Base-by-base conservation (phyloP, 2,797 vertebrate genomes). In the Sebastes ruberrimus region DNA sequence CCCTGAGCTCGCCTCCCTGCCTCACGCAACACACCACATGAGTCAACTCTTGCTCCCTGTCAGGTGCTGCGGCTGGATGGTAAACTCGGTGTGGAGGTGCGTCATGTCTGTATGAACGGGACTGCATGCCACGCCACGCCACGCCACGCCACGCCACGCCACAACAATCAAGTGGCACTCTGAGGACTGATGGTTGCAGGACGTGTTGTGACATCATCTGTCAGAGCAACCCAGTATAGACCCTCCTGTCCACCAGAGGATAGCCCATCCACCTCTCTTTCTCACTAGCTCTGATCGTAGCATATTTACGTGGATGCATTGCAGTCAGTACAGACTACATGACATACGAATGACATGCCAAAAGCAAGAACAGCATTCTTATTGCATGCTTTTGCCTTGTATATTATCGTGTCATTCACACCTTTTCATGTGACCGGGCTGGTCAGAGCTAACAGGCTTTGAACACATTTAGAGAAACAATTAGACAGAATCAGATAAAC, bases 31-130 rank as follows among this genome's bases (percentile, higher is more conserved):
- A 32, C 22, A 30, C 74, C 52, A 49, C 55, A 68, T 1, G n/a
- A 78, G 57, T 59, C 35, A n/a, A 23, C 6, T 52, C 60, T 14
- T 7, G 61, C 30, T 22, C 27, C 20, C 4, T 10, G 62, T 62
- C 74, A 75, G 62, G 46, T 67, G 66, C 32, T 23, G 13, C 8
- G 52, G 55, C 69, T 55, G 61, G 42, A 61, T 2, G 8, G n/a
- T 60, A 25, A 66, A 55, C 49, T 68, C 10, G 10, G 38, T 16
- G 42, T 7, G 1, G 53, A 74, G 72, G 22, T 0, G 22, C 80
- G 76, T 71, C 64, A 2, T 70, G 71, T 35, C 46, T 1, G 22
- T 32, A 13, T 62, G 52, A 85, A 81, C 27, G 22, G 76, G 76
- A 83, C 77, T 0, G 25, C 46, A 49, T 20, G 1, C n/a, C 68